phyloP scores from a whole-genome alignment of 2,888 invertebrate genomes.

The Syrista parreyssii region DNA sequence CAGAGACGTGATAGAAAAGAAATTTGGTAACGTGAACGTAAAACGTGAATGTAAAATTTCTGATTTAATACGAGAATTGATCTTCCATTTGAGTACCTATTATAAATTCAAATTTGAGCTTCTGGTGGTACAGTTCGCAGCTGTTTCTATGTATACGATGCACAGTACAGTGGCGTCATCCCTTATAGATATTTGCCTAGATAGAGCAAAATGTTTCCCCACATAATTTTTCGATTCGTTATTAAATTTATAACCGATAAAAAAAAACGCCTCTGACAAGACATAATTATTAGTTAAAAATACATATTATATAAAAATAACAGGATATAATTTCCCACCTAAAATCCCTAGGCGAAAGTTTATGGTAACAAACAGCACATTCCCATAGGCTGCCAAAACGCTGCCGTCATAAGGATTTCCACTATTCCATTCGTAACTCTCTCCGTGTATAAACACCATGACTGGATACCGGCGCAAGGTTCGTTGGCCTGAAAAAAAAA shows the following conservation, averaged over 20 bases:
- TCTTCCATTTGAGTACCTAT: background rate
- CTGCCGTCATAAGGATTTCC: constrained; percentile 98
- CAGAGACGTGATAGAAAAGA: too few species aligned
- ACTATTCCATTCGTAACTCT: constrained; percentile 96
- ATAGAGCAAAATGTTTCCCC: background rate
- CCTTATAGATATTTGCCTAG: background rate
- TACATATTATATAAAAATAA: background rate
- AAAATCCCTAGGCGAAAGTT: constrained; percentile 87
- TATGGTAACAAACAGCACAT: constrained; percentile 85
- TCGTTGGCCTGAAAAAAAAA: constrained; percentile 43
- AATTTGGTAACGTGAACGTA: constrained; percentile 23
- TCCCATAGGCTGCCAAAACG: constrained; percentile 91
- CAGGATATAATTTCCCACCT: constrained; percentile 69
- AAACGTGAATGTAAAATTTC: constrained; percentile 36
- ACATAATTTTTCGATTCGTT: background rate
- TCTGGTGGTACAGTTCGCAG: background rate
- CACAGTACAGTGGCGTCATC: background rate
- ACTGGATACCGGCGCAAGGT: constrained; percentile 77
- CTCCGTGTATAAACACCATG: constrained; percentile 93
- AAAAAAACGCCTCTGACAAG: too few species aligned
- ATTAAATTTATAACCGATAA: too few species aligned
- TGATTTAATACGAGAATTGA: constrained; percentile 24
- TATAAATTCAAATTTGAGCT: background rate
- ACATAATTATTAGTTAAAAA: background rate
- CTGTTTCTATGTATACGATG: background rate